A percentile compares a stretch with the other conserved stretches of the same genome.
Evolutionary conservation across 2,113 vertebrate genomes (phyloP).

Genomic region (Phalacrocorax carbo): DNA sequence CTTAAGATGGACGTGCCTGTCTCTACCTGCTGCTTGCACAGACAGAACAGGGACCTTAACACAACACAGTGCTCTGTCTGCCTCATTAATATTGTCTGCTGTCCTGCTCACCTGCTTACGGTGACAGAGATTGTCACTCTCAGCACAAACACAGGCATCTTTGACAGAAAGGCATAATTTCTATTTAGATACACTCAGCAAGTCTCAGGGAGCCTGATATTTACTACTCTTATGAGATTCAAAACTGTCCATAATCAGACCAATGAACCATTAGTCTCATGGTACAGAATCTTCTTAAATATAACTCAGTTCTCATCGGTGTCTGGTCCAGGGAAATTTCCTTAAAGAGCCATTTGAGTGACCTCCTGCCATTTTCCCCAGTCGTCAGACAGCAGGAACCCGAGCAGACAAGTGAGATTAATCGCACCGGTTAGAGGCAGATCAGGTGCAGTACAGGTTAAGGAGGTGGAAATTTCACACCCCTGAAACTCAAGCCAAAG

Average conservation of each 20-base stretch:
- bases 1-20: accelerated
- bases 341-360: neutral
- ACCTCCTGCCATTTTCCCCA: neutral
- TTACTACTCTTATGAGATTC: neutral
- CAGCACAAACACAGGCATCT: neutral
- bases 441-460: neutral
- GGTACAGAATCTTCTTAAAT: neutral
- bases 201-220: neutral
- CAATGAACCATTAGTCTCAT: neutral
- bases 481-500: neutral
- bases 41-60: neutral
- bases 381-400: neutral
- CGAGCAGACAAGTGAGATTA: neutral
- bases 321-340: neutral
- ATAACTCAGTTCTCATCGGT: neutral
- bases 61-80: neutral
- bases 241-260: neutral
- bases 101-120: neutral
- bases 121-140: neutral
- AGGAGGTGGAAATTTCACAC: neutral
- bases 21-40: neutral
- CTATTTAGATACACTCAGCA: neutral
- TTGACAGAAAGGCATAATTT: neutral
- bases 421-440: neutral
- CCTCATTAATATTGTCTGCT: neutral